phyloP scores from a whole-genome alignment of 2,888 invertebrate genomes.

The Iphiclides podalirius region DNA sequence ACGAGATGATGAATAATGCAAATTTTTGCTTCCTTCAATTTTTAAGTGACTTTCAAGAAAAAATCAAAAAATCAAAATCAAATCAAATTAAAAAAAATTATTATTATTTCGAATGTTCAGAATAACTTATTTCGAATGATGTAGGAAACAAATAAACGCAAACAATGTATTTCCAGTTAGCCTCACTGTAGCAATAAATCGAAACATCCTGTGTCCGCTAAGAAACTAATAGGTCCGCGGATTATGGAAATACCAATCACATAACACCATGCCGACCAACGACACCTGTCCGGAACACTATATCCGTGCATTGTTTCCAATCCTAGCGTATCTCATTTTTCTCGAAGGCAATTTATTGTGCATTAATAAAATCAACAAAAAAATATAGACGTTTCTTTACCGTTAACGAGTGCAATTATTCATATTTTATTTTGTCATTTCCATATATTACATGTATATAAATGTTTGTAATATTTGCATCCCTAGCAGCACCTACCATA shows the following conservation, averaged over 20 bases:
- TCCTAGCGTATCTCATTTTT: conserved; percentile 45
- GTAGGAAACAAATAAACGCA: neutral
- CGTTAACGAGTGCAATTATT: too few relatives aligned
- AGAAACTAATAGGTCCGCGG: conserved; percentile 34
- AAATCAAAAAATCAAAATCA: too few relatives aligned
- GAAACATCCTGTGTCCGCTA: conserved; percentile 36
- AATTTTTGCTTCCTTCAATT: too few relatives aligned
- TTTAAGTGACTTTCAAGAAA: too few relatives aligned
- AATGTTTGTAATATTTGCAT: too few relatives aligned
- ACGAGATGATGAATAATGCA: too few relatives aligned
- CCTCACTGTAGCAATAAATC: conserved; percentile 37
- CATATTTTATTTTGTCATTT: too few relatives aligned
- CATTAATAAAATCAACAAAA: conserved; percentile 3
- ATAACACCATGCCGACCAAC: conserved; percentile 34
- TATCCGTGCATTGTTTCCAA: conserved; percentile 71
- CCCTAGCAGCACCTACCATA: too few relatives aligned
- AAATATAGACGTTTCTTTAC: neutral
- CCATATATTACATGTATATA: too few relatives aligned
- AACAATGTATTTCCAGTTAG: conserved; percentile 26
- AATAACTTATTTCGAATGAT: conserved; percentile 30
- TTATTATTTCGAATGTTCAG: too few relatives aligned
- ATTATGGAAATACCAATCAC: conserved; percentile 41
- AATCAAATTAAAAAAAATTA: too few relatives aligned
- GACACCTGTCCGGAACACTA: conserved; percentile 69
- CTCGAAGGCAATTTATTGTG: neutral